phyloP scores from a whole-genome alignment of 1,140 invertebrate genomes.

The Lethrus apterus region DNA sequence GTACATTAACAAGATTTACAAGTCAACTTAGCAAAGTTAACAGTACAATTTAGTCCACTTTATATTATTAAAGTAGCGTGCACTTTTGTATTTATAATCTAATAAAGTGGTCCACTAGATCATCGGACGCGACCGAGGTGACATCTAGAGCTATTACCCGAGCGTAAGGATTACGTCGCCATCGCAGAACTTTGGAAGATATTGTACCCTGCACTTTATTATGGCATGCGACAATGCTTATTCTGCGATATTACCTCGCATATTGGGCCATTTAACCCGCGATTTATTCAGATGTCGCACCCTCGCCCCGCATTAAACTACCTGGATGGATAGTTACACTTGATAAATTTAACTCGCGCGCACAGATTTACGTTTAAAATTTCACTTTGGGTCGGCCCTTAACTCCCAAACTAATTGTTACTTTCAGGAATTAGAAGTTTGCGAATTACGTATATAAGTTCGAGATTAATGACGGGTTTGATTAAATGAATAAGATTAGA shows the following conservation, averaged over 20 bases:
- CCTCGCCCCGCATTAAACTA: conserved; percentile 14
- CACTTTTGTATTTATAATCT: conserved; percentile 35
- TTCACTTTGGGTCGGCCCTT: too few species aligned
- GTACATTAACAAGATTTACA: too few species aligned
- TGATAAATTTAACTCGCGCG: too few species aligned
- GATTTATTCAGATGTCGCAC: conserved; percentile 27
- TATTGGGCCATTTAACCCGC: conserved; percentile 28
- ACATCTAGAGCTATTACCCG: conserved; percentile 24
- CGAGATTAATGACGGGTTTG: too few species aligned
- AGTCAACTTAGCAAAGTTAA: too few species aligned
- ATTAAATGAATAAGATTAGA: too few species aligned
- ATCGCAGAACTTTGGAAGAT: conserved; percentile 25
- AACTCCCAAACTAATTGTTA: too few species aligned
- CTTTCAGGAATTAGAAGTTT: too few species aligned
- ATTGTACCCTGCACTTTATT: conserved; percentile 23
- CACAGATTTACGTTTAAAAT: too few species aligned
- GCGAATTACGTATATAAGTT: too few species aligned
- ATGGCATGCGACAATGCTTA: conserved; percentile 22
- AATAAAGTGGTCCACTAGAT: conserved; percentile 33
- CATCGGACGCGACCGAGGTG: conserved; percentile 22
- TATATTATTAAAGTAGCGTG: conserved; percentile 6
- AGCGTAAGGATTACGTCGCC: conserved; percentile 16
- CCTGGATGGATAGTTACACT: too few species aligned
- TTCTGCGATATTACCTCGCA: conserved; percentile 24
- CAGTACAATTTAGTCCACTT: too few species aligned